Base-by-base conservation (phyloP, 2,797 vertebrate species). In the Miichthys miiuy region DNA sequence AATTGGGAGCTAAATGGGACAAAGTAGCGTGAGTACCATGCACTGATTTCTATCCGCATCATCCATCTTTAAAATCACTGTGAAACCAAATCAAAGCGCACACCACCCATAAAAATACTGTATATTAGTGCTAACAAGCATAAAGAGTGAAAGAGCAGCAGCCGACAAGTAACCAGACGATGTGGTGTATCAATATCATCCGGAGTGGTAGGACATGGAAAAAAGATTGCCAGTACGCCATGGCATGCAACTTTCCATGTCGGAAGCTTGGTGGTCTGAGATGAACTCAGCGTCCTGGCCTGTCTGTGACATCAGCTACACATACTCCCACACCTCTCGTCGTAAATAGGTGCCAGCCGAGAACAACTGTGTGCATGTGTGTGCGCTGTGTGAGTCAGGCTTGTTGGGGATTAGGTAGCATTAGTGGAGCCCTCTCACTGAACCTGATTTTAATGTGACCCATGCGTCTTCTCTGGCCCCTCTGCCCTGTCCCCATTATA, bases 361-460 rank as follows among this genome's bases (percentile, higher is more conserved):
- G 79, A 85, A 71, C 64, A 82, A 76, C 68, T 67, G 68, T 1
- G 14, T 50, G 42, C 44, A 47, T 70, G 46, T 68, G 50, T 79
- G 47, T 72, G 72, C 69, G 63, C 65, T 77, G 81, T 82, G 61
- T 63, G 85, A 84, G 66, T 68, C 51, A 20, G 81, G 82, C 85
- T 90, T 88, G 87, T 90, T 73, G 44, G 83, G 84, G 84, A 89
- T 90, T 91, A 91, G 71, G 80, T 46, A 88, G 87, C 82, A 88
- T 90, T 90, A 90, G 79, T 46, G 23, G 65, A 90, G 91, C 54
- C 91, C 94, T 92, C 83, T 91, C 70, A 18, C 68, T 94, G 92
- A 95, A 93, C 94, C 86, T 56, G 60, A 50, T 78, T 89, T 93
- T 93, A 93, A 92, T 90, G 86, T 79, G 86, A 91, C 91, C 91